Percentiles rank a stretch among this genome's conserved stretches.
Conservation (phyloP, 1,140 invertebrate genomes). For the Drosophila baimaii region DNA sequence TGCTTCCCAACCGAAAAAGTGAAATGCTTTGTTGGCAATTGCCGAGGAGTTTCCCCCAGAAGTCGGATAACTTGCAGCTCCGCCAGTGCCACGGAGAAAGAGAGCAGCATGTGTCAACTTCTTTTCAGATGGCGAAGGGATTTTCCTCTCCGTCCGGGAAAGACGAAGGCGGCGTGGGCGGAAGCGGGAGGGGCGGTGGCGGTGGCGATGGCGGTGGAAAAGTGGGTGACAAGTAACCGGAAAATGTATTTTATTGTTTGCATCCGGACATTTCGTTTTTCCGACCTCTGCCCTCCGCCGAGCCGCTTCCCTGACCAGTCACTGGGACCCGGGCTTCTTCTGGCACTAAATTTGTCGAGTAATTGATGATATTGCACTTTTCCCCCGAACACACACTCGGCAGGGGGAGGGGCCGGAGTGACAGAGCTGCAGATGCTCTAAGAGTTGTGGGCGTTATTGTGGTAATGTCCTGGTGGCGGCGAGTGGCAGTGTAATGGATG, state of each 20-base stretch:
- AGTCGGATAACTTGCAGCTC: slow-evolving; percentile 49
- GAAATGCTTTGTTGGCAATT: slow-evolving; percentile 80
- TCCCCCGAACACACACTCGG: slow-evolving; percentile 20
- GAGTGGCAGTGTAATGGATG: slow-evolving; percentile 42
- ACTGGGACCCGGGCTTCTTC: slow-evolving; percentile 4
- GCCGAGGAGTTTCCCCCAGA: slow-evolving; percentile 71
- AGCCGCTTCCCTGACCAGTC: slow-evolving; percentile 6
- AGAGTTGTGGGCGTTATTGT: slow-evolving; percentile 51
- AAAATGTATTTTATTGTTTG: slow-evolving; percentile 84
- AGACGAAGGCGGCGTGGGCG: slow-evolving; percentile 5
- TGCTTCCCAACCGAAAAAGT: slow-evolving; percentile 55
- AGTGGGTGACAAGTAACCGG: slow-evolving; percentile 82
- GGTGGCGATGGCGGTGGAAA: slow-evolving; percentile 47
- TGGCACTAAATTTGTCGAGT: slow-evolving; percentile 76
- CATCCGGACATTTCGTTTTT: slow-evolving; percentile 77
- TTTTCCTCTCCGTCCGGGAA: slow-evolving; percentile 46
- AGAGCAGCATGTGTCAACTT: slow-evolving; percentile 77
- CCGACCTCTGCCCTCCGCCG: slow-evolving; percentile 41
- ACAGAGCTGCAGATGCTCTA: slow-evolving; percentile 38
- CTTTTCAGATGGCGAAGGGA: slow-evolving; percentile 50
- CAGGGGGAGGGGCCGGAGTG: neutral
- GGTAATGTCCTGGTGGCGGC: slow-evolving; percentile 43
- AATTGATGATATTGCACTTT: slow-evolving; percentile 82
- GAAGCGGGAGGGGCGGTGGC: neutral
- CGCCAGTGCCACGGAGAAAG: slow-evolving; percentile 16